Evolutionary conservation across 2,888 invertebrate species (phyloP), one percentile per base, ranked within the genome.

Genomic region (Aporophyla lueneburgensis): DNA sequence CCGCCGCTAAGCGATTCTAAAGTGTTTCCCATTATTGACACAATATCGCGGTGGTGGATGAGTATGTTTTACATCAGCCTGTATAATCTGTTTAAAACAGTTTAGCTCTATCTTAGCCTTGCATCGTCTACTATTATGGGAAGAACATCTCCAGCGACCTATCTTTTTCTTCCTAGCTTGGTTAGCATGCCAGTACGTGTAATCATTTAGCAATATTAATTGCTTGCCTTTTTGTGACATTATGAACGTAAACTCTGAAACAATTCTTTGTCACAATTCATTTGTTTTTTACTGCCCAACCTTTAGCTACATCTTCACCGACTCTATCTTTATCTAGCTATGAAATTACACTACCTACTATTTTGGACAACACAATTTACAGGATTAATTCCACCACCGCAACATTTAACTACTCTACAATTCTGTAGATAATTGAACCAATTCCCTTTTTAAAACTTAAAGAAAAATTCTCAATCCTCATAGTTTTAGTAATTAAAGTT

Each of bases 201-300:
- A 90, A 0, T 86, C 80, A 43, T 83, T 73, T 9, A 88, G 24
- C 67, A 88, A 63, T 65, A 91, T 74, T 27, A 91, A 78, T 4
- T 80, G 62, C 21, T 87, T 88, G 14, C 90, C 91, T 79, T 75
- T 85, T 58, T 69, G 71, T 10, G 86, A 80, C 61, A 80, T 80
- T 54, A 87, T 87, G 19, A 84, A 86, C 24, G 24, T 82, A 46
- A 76, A 77, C 7, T 82, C 84, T 84, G 83, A 63, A 83, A 83
- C 49, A 77, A 61, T 61, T 68, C 24, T 53, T 40, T 40, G 46
- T 54, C 46, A 61, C 76, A 24, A 21, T 73, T 54, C 24, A 68
- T 53, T 54, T 65, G 46, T 46, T 62, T 78, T 24, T 33, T 14
- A 40, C 24, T 43, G 16, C 24, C 19, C 49, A 40, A 9, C 14